Conservation (phyloP, 1,140 invertebrate genomes). For the Bacillus rossius region DNA sequence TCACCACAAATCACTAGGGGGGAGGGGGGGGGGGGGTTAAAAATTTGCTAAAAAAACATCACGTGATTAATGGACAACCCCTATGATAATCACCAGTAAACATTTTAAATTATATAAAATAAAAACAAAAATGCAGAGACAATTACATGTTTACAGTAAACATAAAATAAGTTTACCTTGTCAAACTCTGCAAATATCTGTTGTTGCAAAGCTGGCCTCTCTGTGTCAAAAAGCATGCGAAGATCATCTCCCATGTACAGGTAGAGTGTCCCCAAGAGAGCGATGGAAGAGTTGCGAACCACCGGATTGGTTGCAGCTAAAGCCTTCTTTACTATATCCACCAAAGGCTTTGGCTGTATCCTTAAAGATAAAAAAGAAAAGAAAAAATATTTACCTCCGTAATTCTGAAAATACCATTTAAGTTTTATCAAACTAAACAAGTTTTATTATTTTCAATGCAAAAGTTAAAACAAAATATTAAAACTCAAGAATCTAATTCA, state of each 20-base stretch:
- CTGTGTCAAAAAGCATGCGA: conserved; percentile 75
- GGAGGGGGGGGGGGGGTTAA: no score
- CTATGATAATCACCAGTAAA: no score
- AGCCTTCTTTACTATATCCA: conserved; percentile 78
- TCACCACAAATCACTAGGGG: no score
- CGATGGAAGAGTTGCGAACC: conserved; percentile 68
- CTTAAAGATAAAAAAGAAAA: no score
- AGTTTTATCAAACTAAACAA: background rate
- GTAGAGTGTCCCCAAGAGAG: conserved; percentile 63
- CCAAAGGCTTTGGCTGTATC: conserved; percentile 69
- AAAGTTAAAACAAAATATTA: conserved; percentile 16
- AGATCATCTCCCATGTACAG: conserved; percentile 74
- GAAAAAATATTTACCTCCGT: no score
- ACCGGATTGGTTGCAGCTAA: conserved; percentile 77
- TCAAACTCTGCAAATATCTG: conserved; percentile 86
- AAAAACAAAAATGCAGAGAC: background rate
- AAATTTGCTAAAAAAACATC: no score
- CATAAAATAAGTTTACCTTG: conserved; percentile 50
- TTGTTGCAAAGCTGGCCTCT: conserved; percentile 78
- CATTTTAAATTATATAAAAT: no score
- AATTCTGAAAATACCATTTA: conserved; percentile 21
- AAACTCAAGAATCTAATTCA: background rate
- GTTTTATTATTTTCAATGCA: background rate
- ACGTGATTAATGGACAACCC: no score
- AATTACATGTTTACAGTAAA: background rate